Evolutionary conservation across 1,140 invertebrate species (phyloP), one percentile per base, ranked within the genome.

Genomic region (Physella acuta): DNA sequence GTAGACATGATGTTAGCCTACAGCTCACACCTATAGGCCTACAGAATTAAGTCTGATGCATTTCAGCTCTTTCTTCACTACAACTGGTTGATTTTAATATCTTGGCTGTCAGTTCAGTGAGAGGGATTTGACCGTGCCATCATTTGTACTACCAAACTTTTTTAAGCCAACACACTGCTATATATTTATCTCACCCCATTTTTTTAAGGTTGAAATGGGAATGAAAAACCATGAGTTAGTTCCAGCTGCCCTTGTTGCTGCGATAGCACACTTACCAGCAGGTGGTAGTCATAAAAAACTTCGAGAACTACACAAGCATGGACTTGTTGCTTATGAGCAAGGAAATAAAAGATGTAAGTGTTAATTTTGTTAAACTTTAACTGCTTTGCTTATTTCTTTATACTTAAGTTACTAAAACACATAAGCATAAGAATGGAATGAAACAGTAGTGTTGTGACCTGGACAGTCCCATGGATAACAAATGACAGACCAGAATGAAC

Each of bases 171-270:
- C n/a, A 3, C 34, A 49, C 1, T 49, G 26, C 26, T 28, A 51
- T 24, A 24, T 31, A 39, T 26, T 0, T 31, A 53, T 56, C 33
- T 17, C 58, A 3, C 44, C 17, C 1, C 53, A 44, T 67, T 66
- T 55, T 71, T 84, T 86, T 61, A 76, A 96, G 94, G 92, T 99
- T 84, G 97, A 99, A 88, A 98, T 99, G 96, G 97, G 97, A 14
- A 98, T 99, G 95, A 98, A 97, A 82, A 99, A 99, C 83, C 97
- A 99, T 81, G 97, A 99, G 85, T 84, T 99, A 3, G 97, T 99
- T 2, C 95, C 97, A 1, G 90, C 89, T 3, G 87, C 91, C 0
- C 85, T 99, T 26, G 91, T 94, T 17, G 93, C 95, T 34, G 91
- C 92, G n/a, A 97, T 99, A 81, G 95, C 97, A 36, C 93, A 93